Evolutionary conservation across 2,888 invertebrate genomes (phyloP), one percentile per base, ranked within the genome.

Genomic region (Philopedon plagiatum): DNA sequence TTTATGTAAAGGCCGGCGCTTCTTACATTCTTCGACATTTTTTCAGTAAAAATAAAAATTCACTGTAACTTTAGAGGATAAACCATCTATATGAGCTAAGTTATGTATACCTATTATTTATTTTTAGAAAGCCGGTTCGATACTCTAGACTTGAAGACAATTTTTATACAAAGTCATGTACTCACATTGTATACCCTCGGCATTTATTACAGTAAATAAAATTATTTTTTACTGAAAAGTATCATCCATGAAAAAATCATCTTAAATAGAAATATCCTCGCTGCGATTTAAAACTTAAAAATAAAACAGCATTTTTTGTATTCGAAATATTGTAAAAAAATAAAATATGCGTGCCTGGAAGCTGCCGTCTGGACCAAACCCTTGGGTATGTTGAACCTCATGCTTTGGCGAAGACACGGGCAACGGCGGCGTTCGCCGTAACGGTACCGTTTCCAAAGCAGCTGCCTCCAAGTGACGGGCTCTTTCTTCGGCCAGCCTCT

Each of bases 361-460:
- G 87, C 77, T 89, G 56, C 82, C 82, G 68, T 83, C 83, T 13
- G 83, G 85, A 79, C 46, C 79, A 76, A 76, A 79, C 80, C 75
- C 80, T 72, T 77, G 78, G 57, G 68, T 73, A 58, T 78, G 77
- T 56, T 77, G 78, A 54, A 81, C 78, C 73, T 79, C 75, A 61
- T 78, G 79, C 62, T 76, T 78, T 2, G 82, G 82, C 9, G 81
- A 78, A 49, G 76, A 74, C 13, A 86, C n/a, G n/a, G n/a, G n/a
- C n/a, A n/a, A 85, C 58, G 89, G 89, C 56, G 89, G 89, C 21
- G 90, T 89, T 15, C 89, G 88, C 78, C 89, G 88, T 62, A 91
- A 85, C 76, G 89, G 89, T 29, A 91, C 89, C 71, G 85, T 84
- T 81, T 91, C 91, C 74, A 91, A 88, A 80, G 88, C 87, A 72